phyloP scores from a whole-genome alignment of 2,888 invertebrate genomes.

The Escarpia spicata region DNA sequence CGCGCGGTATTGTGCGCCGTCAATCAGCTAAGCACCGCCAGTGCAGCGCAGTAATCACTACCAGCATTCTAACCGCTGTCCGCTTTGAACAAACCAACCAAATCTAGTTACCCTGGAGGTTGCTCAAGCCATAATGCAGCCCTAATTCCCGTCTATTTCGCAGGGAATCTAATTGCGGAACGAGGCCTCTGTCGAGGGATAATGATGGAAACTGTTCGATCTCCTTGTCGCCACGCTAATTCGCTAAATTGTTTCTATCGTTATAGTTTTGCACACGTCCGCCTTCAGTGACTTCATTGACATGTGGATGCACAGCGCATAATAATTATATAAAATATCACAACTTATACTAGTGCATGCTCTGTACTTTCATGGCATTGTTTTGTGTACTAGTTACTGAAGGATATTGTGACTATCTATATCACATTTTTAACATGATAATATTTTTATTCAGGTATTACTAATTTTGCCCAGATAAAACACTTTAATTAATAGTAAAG shows the following conservation, averaged over 20 bases:
- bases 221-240: neutral
- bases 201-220: neutral
- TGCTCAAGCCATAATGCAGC: neutral
- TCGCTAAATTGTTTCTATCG: constrained; percentile 1
- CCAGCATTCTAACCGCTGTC: neutral
- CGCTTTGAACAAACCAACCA: constrained; percentile 12
- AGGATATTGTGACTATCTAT: too few species aligned
- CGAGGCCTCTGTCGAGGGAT: neutral
- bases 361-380: neutral
- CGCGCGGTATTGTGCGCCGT: neutral
- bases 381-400: too few species aligned
- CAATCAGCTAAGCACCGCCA: neutral
- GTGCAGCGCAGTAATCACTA: neutral
- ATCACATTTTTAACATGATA: neutral
- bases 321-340: neutral
- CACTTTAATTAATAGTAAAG: too few species aligned
- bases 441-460: neutral
- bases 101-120: neutral
- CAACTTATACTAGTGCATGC: neutral
- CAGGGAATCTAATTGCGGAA: neutral
- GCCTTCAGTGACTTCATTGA: neutral
- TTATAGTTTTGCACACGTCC: neutral
- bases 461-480: too few species aligned
- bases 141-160: neutral
- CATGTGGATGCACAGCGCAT: neutral